Evolutionary conservation across 2,113 vertebrate species (phyloP).

Genomic region (Dipodomys merriami): DNA sequence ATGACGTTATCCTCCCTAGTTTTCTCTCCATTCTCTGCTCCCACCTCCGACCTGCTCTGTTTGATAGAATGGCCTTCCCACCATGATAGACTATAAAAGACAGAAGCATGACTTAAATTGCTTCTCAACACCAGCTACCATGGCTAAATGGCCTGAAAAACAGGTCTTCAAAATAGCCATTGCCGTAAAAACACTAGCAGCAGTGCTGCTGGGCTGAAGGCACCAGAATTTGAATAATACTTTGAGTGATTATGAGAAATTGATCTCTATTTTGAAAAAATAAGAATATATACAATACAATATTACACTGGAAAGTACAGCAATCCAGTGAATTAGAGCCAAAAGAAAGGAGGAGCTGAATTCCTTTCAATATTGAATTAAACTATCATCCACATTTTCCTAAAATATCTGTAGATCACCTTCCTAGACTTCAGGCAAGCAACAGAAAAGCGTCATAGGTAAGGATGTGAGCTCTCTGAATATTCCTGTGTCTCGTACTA

Average conservation of each 20-base stretch:
- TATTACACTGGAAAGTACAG: not conserved
- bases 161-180: not conserved
- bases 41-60: too few species aligned
- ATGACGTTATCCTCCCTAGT: not conserved
- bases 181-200: not conserved
- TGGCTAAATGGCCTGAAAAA: not conserved
- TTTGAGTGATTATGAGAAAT: not conserved
- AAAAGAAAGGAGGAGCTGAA: not conserved
- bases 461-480: not conserved
- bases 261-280: slow-evolving; percentile 49
- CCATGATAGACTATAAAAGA: not conserved
- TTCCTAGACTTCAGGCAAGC: not conserved
- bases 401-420: not conserved
- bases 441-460: not conserved
- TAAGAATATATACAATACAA: not conserved
- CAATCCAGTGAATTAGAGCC: slow-evolving; percentile 20
- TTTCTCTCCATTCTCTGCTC: not conserved
- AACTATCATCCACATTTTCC: not conserved
- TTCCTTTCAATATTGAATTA: not conserved
- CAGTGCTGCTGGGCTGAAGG: not conserved
- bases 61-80: not conserved
- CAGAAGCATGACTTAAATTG: not conserved
- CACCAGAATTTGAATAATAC: not conserved
- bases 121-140: not conserved
- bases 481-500: not conserved